Conservation (phyloP, 1,140 invertebrate species). For the Macrobrachium rosenbergii region DNA sequence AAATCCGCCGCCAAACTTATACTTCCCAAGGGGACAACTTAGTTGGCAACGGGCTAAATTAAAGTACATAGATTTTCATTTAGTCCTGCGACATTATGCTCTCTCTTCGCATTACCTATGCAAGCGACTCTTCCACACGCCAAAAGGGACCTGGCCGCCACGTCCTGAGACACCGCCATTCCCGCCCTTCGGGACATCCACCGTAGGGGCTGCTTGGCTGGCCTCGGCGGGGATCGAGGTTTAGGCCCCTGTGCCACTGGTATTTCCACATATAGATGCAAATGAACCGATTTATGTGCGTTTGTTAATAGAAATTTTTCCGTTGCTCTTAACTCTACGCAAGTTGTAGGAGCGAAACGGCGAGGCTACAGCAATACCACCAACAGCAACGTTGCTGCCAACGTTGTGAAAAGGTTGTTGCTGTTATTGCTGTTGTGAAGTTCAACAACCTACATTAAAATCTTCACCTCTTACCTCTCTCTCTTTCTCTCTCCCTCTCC, state of each 20-base stretch:
- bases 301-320: constrained; percentile 63
- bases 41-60: constrained; percentile 57
- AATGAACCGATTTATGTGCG: constrained; percentile 63
- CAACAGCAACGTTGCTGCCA: neutral
- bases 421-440: no score
- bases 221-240: constrained; percentile 1
- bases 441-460: no score
- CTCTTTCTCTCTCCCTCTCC: no score
- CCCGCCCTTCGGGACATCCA: constrained; percentile 1
- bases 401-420: no score
- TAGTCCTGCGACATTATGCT: constrained; percentile 56
- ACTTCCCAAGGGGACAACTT: constrained; percentile 54
- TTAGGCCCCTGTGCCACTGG: constrained; percentile 44
- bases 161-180: neutral
- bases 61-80: constrained; percentile 60
- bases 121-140: constrained; percentile 43
- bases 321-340: constrained; percentile 53
- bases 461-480: no score
- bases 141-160: neutral
- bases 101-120: constrained; percentile 61
- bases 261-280: constrained; percentile 62
- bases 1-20: constrained; percentile 56
- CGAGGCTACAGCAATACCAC: neutral
- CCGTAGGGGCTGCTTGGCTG: constrained; percentile 9
- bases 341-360: constrained; percentile 25